phyloP scores from a whole-genome alignment of 2,888 invertebrate species.

The Sthenelais limicola region DNA sequence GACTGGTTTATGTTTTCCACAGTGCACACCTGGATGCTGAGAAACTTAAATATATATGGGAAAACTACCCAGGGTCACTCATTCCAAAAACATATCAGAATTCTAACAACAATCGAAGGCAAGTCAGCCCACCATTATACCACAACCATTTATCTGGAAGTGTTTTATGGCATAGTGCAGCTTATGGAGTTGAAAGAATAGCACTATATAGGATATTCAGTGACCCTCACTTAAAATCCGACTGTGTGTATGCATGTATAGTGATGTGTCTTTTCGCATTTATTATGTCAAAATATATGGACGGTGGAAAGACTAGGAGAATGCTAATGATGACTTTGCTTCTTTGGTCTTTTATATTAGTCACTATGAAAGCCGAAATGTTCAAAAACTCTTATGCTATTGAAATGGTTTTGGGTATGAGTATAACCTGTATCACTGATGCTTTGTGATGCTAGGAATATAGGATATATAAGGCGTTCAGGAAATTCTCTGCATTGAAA shows the following conservation, averaged over 20 bases:
- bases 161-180: slow-evolving; percentile 9
- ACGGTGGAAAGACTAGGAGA: background rate
- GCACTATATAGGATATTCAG: slow-evolving; percentile 1
- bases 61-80: background rate
- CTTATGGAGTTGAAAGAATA: slow-evolving; percentile 5
- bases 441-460: too few species aligned
- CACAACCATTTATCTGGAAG: background rate
- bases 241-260: background rate
- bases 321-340: background rate
- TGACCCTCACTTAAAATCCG: too few species aligned
- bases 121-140: background rate
- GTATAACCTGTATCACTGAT: slow-evolving; percentile 9
- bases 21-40: slow-evolving; percentile 10
- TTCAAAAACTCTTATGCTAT: slow-evolving; percentile 1
- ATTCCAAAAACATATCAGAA: background rate
- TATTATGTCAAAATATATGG: slow-evolving; percentile 2
- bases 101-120: too few species aligned
- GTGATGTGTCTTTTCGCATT: background rate
- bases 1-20: slow-evolving; percentile 11
- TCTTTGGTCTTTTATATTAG: background rate
- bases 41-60: background rate
- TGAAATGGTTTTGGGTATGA: slow-evolving; percentile 14
- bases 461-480: too few species aligned
- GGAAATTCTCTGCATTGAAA: too few species aligned
- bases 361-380: background rate